These are phyloP conservation scores for Micrastur ruficollis DNA, from an alignment of 2,797 vertebrate species.

Conservation along the genomic window DNA sequence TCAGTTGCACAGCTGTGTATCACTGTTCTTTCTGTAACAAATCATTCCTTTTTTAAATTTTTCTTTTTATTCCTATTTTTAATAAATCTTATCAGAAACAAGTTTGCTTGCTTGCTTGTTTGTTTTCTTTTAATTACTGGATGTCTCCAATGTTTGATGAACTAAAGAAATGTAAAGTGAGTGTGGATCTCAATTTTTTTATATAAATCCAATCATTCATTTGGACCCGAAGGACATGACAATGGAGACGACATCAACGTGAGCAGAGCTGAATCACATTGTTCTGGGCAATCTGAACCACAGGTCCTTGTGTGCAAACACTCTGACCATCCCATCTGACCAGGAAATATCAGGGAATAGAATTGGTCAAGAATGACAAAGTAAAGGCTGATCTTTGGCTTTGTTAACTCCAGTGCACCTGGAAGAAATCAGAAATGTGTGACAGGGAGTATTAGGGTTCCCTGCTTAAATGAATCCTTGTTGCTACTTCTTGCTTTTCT, in stretches of 20 bases:
- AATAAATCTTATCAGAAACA: neutral
- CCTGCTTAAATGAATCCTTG: neutral
- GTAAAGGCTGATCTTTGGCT: neutral
- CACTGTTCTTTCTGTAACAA: neutral
- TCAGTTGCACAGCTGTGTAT: neutral
- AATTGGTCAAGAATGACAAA: neutral
- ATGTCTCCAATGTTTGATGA: neutral
- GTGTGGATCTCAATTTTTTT: neutral
- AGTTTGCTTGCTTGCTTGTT: neutral
- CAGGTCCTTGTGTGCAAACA: neutral
- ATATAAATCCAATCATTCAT: neutral
- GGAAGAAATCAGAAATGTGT: neutral
- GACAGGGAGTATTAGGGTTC: neutral
- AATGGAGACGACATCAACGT: neutral
- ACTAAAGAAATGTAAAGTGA: neutral
- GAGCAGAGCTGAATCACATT: neutral
- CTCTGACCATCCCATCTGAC: neutral
- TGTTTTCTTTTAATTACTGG: neutral
- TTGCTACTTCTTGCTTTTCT: neutral
- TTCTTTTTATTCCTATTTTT: neutral
- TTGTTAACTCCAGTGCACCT: neutral
- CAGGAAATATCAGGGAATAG: neutral
- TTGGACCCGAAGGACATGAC: neutral
- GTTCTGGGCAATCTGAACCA: neutral
- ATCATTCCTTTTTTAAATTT: neutral